Evolutionary conservation across 2,888 invertebrate genomes (phyloP), one percentile per base, ranked within the genome.

Genomic region (Diloba caeruleocephala): DNA sequence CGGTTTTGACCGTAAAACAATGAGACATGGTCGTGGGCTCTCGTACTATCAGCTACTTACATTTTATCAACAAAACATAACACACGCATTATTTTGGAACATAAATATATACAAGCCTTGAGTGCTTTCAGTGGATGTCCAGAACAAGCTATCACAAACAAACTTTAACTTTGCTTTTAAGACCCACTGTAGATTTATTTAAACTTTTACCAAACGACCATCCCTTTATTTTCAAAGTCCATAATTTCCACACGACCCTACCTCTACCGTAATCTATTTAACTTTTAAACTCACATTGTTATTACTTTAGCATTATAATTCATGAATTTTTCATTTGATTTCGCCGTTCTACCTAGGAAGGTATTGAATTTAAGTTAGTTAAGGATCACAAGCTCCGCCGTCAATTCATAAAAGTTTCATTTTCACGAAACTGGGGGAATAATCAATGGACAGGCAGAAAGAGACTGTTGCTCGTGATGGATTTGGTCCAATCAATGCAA

Each of bases 401-500:
- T 60, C 72, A 59, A 70, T 76, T 80, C 64, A 73, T 71, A 70
- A 76, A 80, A 80, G 75, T 80, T 84, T 76, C 60, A 75, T 76
- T 76, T 73, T 69, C 48, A 67, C 65, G 71, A 74, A 78, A 74
- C 63, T 61, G 72, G 62, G 54, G 63, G 76, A 76, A 74, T 76
- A 83, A 81, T 84, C 82, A 84, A 84, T 82, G 77, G 79, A 65
- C 54, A 68, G 71, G 62, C 54, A 62, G 69, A 74, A 74, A 70
- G 54, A 68, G 64, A 74, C 69, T 77, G 68, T 61, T 70, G 71
- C 57, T 71, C 70, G 73, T 84, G 84, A 84, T 82, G 80, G 81
- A 83, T 85, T 85, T 79, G 57, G 74, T 75, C 78, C 84, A 86
- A 86, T 85, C 82, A 85, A 82, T 77, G 77, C 66, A 68, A 71